phyloP scores from a whole-genome alignment of 2,113 vertebrate genomes.

The Loxodonta africana region DNA sequence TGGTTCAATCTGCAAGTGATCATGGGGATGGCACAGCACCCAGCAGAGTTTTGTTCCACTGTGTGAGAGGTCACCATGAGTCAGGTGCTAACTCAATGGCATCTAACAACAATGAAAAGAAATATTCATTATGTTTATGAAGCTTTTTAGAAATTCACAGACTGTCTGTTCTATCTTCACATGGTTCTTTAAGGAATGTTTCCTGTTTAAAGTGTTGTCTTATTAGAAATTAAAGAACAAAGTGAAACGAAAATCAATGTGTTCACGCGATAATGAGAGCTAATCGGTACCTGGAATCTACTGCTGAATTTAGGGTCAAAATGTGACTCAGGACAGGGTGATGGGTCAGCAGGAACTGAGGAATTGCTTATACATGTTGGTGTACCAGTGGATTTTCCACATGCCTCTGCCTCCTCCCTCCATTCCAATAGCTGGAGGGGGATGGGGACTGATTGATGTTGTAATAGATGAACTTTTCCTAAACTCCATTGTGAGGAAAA shows the following conservation, averaged over 20 bases:
- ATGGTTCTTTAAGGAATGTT: not conserved
- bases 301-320: not conserved
- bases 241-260: not conserved
- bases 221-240: not conserved
- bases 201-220: not conserved
- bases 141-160: not conserved
- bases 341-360: not conserved
- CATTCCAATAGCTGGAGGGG: not conserved
- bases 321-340: not conserved
- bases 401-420: not conserved
- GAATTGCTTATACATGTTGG: too few relatives aligned
- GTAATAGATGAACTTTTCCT: not conserved
- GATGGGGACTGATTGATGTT: not conserved
- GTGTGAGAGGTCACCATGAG: too few relatives aligned
- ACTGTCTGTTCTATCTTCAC: not conserved
- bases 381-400: not conserved
- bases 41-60: too few relatives aligned
- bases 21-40: too few relatives aligned
- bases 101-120: not conserved
- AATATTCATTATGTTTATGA: not conserved
- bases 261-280: not conserved
- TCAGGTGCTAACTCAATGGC: not conserved
- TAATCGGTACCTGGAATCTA: not conserved
- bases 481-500: not conserved
- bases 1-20: not conserved